Evolutionary conservation across 2,888 invertebrate species (phyloP), one percentile per base, ranked within the genome.

Genomic region (Lasioglossum figueresi): DNA sequence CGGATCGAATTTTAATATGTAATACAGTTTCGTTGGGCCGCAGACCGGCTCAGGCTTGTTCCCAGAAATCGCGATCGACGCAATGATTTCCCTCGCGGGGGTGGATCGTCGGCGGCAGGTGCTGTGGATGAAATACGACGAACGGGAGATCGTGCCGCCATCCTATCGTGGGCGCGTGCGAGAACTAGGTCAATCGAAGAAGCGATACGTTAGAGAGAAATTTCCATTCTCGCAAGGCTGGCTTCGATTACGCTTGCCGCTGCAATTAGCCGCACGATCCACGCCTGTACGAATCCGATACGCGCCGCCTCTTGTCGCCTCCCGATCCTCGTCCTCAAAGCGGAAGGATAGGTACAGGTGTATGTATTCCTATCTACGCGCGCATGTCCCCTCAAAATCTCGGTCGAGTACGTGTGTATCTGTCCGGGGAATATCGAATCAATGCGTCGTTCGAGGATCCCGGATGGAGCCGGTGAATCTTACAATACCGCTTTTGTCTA

Each of bases 141-240:
- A 84, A 31, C 10, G 45, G 8, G 31, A 23, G 73, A 16, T 12
- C 23, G 73, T 14, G 48, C 48, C 63, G 27, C 19, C 16, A 66
- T 8, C 4, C 48, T 5, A 40, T 34, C 40, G 56, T 27, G n/a
- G 0, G 2, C 37, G 23, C 63, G 70, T 70, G 74, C 71, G 56
- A 56, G 56, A 89, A 88, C 85, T 89, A 84, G 89, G 89, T 89
- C 89, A 85, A 89, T 89, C 88, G 89, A 85, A 89, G 87, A 85
- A 84, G 82, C 87, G 83, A 89, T 88, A 85, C 76, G 76, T 89
- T 82, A 72, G 73, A 86, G 83, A 80, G 82, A 88, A 89, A 82
- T 88, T 89, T 87, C 89, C 88, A 89, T 89, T 87, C 85, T 88
- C 86, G 80, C 84, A 83, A 89, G 82, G 63, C 83, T 86, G 82